Percentiles rank a stretch among this genome's conserved stretches.
Conservation (phyloP, 35 echinoderm and acorn worm genomes). For the Amphiura filiformis region DNA sequence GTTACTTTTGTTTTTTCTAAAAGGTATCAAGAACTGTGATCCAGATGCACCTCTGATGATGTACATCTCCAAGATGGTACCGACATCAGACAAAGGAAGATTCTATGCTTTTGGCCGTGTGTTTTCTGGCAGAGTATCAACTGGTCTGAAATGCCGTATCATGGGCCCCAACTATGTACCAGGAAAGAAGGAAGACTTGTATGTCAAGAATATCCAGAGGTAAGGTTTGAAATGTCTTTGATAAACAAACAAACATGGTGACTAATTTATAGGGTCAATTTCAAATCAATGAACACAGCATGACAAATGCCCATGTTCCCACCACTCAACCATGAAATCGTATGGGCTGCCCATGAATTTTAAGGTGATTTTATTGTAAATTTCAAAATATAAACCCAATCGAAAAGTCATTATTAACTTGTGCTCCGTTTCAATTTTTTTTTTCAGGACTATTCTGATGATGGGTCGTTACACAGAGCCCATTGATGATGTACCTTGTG, state of each 20-base stretch:
- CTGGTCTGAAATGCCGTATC: slow-evolving; percentile 83
- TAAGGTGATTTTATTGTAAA: too few species aligned
- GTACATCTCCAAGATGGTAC: slow-evolving; percentile 99
- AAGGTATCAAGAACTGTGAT: slow-evolving; percentile 95
- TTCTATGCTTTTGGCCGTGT: slow-evolving; percentile 97
- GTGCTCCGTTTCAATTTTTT: too few species aligned
- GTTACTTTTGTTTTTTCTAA: too few species aligned
- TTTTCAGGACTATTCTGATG: slow-evolving; percentile 89
- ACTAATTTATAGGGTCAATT: neutral
- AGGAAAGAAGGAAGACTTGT: slow-evolving; percentile 94
- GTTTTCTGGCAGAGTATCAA: slow-evolving; percentile 77
- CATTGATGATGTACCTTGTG: slow-evolving; percentile 92
- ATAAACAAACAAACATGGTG: too few species aligned
- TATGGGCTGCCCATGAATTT: too few species aligned
- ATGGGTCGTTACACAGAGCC: slow-evolving; percentile 96
- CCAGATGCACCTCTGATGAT: slow-evolving; percentile 79
- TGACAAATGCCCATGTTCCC: too few species aligned
- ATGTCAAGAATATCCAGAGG: slow-evolving; percentile 86
- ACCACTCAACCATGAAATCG: too few species aligned
- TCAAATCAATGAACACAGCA: too few species aligned
- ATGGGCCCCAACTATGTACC: slow-evolving; percentile 96
- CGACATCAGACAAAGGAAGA: slow-evolving; percentile 95
- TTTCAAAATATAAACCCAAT: too few species aligned
- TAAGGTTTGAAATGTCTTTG: slow-evolving; percentile 7
- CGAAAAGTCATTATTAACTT: too few species aligned